phyloP scores from a whole-genome alignment of 2,797 vertebrate species.

The Galaxias olidus region DNA sequence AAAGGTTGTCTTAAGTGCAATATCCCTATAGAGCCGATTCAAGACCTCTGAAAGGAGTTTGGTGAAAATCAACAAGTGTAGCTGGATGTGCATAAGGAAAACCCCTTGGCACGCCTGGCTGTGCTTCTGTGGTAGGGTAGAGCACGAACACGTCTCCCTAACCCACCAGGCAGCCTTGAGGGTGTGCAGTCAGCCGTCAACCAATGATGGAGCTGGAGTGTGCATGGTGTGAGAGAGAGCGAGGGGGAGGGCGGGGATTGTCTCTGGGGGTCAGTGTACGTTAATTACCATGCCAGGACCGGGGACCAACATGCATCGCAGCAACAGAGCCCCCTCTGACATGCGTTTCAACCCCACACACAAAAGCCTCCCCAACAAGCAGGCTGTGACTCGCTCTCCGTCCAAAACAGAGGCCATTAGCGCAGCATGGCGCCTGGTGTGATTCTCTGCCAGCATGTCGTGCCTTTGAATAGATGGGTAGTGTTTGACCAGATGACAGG shows the following conservation, averaged over 20 bases:
- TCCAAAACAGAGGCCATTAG: constrained; percentile 26
- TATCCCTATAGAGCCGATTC: too few relatives aligned
- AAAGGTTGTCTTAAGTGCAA: too few relatives aligned
- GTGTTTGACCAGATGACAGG: too few relatives aligned
- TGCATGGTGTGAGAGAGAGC: constrained; percentile 9
- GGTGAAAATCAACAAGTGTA: too few relatives aligned
- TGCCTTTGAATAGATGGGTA: not conserved
- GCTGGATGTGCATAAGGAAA: not conserved
- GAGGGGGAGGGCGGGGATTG: not conserved
- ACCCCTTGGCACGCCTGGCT: not conserved
- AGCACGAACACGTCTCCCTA: constrained; percentile 3
- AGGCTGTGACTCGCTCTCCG: not conserved
- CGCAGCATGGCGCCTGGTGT: not conserved
- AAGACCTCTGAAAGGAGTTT: too few relatives aligned
- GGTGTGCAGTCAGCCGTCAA: constrained; percentile 23
- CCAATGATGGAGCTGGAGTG: constrained; percentile 34
- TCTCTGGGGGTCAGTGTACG: constrained; percentile 21
- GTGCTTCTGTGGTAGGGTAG: not conserved
- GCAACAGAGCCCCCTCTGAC: not conserved
- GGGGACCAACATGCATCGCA: constrained; percentile 10
- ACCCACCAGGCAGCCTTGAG: constrained; percentile 15
- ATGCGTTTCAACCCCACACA: too few relatives aligned
- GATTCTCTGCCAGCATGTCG: not conserved
- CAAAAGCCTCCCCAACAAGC: constrained; percentile 8
- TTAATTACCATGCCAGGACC: constrained; percentile 35